A percentile compares a stretch with the other conserved stretches of the same genome.
phyloP scores from a whole-genome alignment of 1,140 invertebrate species.

The Choristoneura fumiferana region DNA sequence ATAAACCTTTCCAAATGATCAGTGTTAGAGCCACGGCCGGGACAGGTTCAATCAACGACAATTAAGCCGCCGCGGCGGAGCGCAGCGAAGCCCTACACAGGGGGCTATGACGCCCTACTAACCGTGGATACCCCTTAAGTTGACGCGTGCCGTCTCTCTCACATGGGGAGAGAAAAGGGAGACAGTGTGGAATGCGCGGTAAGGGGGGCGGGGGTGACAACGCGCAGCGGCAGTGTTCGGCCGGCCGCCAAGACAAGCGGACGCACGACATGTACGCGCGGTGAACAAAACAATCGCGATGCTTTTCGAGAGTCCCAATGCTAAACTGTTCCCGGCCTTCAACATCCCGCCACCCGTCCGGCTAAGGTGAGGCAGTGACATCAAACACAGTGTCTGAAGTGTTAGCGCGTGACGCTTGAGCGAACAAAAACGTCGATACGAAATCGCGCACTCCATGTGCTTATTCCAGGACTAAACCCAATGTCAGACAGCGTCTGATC shows the following conservation, averaged over 20 bases:
- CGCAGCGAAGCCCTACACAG: constrained; percentile 11
- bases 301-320: constrained; percentile 75
- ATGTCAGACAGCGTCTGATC: too few relatives aligned
- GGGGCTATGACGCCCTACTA: constrained; percentile 9
- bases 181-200: constrained; percentile 36
- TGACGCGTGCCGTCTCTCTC: not conserved
- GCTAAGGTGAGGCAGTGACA: constrained; percentile 75
- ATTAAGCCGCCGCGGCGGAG: constrained; percentile 8
- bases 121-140: not conserved
- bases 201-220: constrained; percentile 33
- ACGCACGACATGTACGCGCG: constrained; percentile 65
- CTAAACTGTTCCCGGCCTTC: constrained; percentile 74
- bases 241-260: constrained; percentile 50
- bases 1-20: constrained; percentile 1
- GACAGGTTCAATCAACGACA: constrained; percentile 11
- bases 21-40: not conserved
- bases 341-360: constrained; percentile 74
- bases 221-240: constrained; percentile 53
- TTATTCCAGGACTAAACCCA: too few relatives aligned
- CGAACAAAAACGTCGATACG: constrained; percentile 20
- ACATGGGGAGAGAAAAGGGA: not conserved
- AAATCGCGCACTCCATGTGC: constrained; percentile 2
- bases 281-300: constrained; percentile 68
- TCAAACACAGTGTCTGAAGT: too few relatives aligned
- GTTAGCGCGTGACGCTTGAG: not conserved